Evolutionary conservation across 2,113 vertebrate species (phyloP).

Genomic region (Anoplopoma fimbria): DNA sequence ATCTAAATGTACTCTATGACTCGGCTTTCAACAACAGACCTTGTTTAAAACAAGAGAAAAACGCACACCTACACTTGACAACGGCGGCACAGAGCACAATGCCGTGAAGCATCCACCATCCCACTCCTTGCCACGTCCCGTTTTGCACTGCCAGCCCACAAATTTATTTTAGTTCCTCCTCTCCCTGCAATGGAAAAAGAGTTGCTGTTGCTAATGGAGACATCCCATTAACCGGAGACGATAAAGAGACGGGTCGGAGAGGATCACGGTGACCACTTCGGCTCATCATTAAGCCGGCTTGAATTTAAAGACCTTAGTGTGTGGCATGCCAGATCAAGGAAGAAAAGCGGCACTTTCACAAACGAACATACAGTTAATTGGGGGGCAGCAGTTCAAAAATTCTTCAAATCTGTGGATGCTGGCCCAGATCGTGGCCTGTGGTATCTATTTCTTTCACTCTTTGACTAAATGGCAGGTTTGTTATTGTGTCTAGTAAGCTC

Average conservation of each 20-base stretch:
- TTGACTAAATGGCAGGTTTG: slow-evolving; percentile 33
- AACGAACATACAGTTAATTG: slow-evolving; percentile 72
- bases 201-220: slow-evolving; percentile 78
- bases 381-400: slow-evolving; percentile 27
- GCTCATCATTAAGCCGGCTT: slow-evolving; percentile 54
- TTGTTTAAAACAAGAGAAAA: slow-evolving; percentile 35
- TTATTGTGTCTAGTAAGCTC: slow-evolving; percentile 27
- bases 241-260: slow-evolving; percentile 61
- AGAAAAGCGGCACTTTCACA: slow-evolving; percentile 48
- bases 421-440: slow-evolving; percentile 17
- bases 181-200: slow-evolving; percentile 6
- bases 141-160: slow-evolving; percentile 15
- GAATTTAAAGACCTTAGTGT: slow-evolving; percentile 37
- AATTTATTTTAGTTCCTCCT: background rate
- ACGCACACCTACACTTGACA: slow-evolving; percentile 50
- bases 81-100: background rate
- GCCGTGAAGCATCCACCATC: slow-evolving; percentile 16
- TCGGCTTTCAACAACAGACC: slow-evolving; percentile 22
- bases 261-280: slow-evolving; percentile 55
- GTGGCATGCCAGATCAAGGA: slow-evolving; percentile 17
- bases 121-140: slow-evolving; percentile 4
- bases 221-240: slow-evolving; percentile 70
- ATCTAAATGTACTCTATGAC: slow-evolving; percentile 26
- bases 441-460: slow-evolving; percentile 10
- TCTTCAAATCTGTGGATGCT: slow-evolving; percentile 9